A percentile compares a stretch with the other conserved stretches of the same genome.
phyloP scores from a whole-genome alignment of 1,140 invertebrate genomes.

The Vanessa tameamea region DNA sequence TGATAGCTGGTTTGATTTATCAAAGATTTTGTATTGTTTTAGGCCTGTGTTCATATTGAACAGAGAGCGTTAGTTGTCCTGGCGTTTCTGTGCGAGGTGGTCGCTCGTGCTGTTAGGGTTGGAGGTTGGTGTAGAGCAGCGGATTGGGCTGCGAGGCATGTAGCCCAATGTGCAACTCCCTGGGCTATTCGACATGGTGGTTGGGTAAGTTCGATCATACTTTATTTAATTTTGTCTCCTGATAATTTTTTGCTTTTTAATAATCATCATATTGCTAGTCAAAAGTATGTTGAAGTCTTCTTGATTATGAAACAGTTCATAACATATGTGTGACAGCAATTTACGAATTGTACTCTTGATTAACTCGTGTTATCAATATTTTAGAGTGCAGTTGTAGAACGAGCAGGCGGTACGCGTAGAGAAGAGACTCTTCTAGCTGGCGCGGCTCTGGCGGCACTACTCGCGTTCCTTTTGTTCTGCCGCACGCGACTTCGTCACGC shows the following conservation, averaged over 20 bases:
- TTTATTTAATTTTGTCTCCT: background rate
- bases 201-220: slow-evolving; percentile 53
- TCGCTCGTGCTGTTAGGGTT: slow-evolving; percentile 61
- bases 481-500: slow-evolving; percentile 60
- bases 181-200: slow-evolving; percentile 73
- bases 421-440: slow-evolving; percentile 70
- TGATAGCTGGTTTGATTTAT: background rate
- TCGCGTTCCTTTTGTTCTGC: slow-evolving; percentile 69
- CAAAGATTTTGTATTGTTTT: slow-evolving; percentile 14
- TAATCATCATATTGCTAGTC: too few relatives aligned
- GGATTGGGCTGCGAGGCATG: slow-evolving; percentile 70
- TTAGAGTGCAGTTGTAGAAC: slow-evolving; percentile 69
- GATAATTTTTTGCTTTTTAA: too few relatives aligned
- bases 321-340: background rate
- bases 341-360: background rate
- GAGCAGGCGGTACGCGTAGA: slow-evolving; percentile 57
- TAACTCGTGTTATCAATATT: slow-evolving; percentile 33
- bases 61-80: slow-evolving; percentile 67
- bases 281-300: too few relatives aligned
- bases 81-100: slow-evolving; percentile 70
- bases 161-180: slow-evolving; percentile 69
- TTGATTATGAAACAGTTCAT: too few relatives aligned
- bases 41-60: slow-evolving; percentile 67
- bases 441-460: slow-evolving; percentile 65
- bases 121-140: slow-evolving; percentile 71